Percentiles rank a stretch among this genome's conserved stretches.
These are phyloP conservation scores for Aspiorhynchus laticeps DNA, from an alignment of 2,113 vertebrate species.

Conservation along the genomic window DNA sequence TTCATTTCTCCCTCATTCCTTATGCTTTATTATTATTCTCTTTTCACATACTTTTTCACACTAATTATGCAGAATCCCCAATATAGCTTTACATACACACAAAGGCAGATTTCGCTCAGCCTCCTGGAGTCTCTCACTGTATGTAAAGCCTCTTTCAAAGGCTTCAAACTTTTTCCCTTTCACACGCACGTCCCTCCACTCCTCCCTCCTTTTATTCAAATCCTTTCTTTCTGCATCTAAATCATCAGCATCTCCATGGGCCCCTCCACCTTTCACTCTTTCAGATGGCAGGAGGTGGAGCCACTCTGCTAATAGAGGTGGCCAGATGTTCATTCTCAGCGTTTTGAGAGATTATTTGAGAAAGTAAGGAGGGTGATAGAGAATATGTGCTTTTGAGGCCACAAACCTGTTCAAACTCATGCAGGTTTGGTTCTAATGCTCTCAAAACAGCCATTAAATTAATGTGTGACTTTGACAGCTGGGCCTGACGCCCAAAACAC, in stretches of 20 bases:
- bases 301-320: constrained; percentile 27
- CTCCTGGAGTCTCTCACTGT: neutral
- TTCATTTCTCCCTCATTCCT: neutral
- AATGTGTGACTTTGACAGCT: constrained; percentile 54
- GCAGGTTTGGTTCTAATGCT: constrained; percentile 30
- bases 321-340: constrained; percentile 45
- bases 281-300: constrained; percentile 14
- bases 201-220: constrained; percentile 11
- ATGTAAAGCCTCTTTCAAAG: constrained; percentile 30
- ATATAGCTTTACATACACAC: constrained; percentile 19
- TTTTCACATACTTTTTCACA: constrained; percentile 46
- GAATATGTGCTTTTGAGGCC: neutral
- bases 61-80: neutral
- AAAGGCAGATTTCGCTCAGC: constrained; percentile 20
- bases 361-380: neutral
- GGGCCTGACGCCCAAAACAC: neutral
- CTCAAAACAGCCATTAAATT: constrained; percentile 47
- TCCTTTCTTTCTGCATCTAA: constrained; percentile 13
- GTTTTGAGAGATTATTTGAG: constrained; percentile 43
- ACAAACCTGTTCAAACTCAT: constrained; percentile 37
- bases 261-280: constrained; percentile 18
- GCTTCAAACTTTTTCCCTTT: neutral
- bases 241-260: constrained; percentile 35
- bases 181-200: neutral
- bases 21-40: constrained; percentile 21